Evolutionary conservation across 2,113 vertebrate species (phyloP), one percentile per base, ranked within the genome.

Genomic region (Lethenteron reissneri): DNA sequence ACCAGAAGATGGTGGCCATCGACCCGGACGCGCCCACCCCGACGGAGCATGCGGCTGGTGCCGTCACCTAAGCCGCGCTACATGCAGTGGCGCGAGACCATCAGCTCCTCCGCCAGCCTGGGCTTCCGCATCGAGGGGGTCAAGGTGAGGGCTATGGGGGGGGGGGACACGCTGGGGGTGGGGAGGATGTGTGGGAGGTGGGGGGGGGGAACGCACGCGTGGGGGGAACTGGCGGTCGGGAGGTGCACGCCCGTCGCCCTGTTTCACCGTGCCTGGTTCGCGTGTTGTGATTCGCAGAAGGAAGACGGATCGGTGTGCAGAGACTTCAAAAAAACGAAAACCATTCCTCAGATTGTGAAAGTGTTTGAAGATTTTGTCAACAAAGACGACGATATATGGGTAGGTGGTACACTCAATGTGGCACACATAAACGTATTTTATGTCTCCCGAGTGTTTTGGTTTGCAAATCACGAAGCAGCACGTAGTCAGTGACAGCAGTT

Each of bases 31-130:
- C 94, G 1, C 88, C 94, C 0, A 92, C 89, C 0, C 75, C 79
- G 2, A 85, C 96, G 76, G 92, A 99, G 72, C 82, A 83, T 0
- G 76, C 81, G 12, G 82, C 87, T 77, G 82, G 86, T 68, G 88
- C 86, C 0, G 92, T 99, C 75, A 95, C 90, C 76, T n/a, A 99
- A 99, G 78, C 94, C 94, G 0, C 84, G 94, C 70, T 99, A 99
- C 82, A 99, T 99, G 94, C 90, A 96, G 79, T 99, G 94, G 92
- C 83, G 94, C 3, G 94, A 99, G 80, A 97, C 92, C 71, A 91
- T 97, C 77, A 96, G 91, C 78, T 97, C 94, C 1, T 97, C 91
- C 0, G 84, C 91, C 75, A 96, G 90, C 0, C 82, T 96, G 10
- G 94, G 92, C 70, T 97, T 99, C 77, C 82, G 94, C 74, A 97